Evolutionary conservation across 2,797 vertebrate species (phyloP).

Genomic region (Pangasius mekongensis): DNA sequence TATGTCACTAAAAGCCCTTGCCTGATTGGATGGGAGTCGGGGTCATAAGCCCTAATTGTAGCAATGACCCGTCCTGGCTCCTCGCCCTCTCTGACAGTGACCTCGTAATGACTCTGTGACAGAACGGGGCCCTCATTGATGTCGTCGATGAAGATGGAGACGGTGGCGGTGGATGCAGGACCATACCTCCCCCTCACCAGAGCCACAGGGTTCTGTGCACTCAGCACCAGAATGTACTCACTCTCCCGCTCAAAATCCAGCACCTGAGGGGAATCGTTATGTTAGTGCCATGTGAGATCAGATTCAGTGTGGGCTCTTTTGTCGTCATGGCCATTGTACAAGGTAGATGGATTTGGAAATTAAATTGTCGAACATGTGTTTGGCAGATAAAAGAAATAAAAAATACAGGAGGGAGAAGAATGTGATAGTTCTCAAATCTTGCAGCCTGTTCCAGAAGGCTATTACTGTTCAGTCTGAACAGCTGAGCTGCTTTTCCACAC

Average conservation of each 20-base stretch:
- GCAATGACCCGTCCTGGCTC: slow-evolving; percentile 80
- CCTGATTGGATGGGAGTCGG: slow-evolving; percentile 78
- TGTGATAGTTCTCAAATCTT: neutral
- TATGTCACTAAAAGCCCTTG: slow-evolving; percentile 32
- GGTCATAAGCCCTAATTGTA: slow-evolving; percentile 78
- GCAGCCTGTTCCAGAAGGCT: slow-evolving; percentile 11
- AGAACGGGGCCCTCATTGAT: slow-evolving; percentile 78
- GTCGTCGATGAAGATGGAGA: slow-evolving; percentile 80
- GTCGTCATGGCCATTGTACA: neutral
- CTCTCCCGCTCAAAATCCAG: slow-evolving; percentile 84
- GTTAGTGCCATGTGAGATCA: neutral
- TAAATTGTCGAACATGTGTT: neutral
- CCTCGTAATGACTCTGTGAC: slow-evolving; percentile 80
- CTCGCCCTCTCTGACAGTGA: slow-evolving; percentile 78
- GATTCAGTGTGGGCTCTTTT: neutral
- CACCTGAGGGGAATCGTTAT: slow-evolving; percentile 68
- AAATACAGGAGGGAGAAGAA: neutral
- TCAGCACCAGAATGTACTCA: slow-evolving; percentile 80
- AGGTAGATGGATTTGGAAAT: slow-evolving; percentile 5
- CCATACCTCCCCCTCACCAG: slow-evolving; percentile 79
- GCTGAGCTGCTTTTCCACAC: slow-evolving; percentile 13
- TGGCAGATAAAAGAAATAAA: neutral
- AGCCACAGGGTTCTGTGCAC: slow-evolving; percentile 77
- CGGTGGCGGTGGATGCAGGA: slow-evolving; percentile 80
- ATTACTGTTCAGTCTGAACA: neutral